A percentile compares a stretch with the other conserved stretches of the same genome.
These are phyloP conservation scores for Aphelocoma californica DNA, from an alignment of 2,797 vertebrate species.

Conservation along the genomic window DNA sequence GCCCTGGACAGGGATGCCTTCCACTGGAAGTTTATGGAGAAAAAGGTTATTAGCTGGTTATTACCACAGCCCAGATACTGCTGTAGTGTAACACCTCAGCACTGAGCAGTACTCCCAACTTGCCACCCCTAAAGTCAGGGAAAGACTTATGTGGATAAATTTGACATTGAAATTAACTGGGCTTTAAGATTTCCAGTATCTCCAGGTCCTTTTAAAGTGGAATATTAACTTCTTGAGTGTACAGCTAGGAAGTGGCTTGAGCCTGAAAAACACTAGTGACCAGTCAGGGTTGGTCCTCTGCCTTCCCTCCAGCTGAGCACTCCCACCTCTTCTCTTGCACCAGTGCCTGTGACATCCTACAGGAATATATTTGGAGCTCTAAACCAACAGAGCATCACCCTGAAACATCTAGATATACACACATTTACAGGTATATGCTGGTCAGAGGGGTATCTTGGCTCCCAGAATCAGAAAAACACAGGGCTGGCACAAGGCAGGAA, in stretches of 20 bases:
- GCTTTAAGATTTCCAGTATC: background rate
- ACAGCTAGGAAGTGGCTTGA: background rate
- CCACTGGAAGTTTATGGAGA: background rate
- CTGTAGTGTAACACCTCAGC: background rate
- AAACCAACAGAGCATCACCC: background rate
- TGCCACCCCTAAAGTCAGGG: background rate
- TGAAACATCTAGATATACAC: background rate
- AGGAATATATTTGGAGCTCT: background rate
- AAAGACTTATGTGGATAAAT: background rate
- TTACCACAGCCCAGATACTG: background rate
- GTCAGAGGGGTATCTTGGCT: background rate
- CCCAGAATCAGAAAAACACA: background rate
- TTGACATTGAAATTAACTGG: background rate
- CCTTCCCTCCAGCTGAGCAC: background rate
- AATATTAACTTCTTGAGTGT: background rate
- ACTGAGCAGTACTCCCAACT: background rate
- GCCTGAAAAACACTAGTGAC: background rate
- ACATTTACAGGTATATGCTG: accelerated
- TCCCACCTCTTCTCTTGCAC: background rate
- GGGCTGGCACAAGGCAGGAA: background rate
- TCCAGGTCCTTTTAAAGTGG: background rate
- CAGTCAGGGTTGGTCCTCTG: background rate
- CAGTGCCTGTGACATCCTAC: background rate
- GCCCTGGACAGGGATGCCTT: background rate
- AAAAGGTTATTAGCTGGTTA: background rate